phyloP scores from a whole-genome alignment of 2,888 invertebrate genomes.

The Ophion slaviceki region DNA sequence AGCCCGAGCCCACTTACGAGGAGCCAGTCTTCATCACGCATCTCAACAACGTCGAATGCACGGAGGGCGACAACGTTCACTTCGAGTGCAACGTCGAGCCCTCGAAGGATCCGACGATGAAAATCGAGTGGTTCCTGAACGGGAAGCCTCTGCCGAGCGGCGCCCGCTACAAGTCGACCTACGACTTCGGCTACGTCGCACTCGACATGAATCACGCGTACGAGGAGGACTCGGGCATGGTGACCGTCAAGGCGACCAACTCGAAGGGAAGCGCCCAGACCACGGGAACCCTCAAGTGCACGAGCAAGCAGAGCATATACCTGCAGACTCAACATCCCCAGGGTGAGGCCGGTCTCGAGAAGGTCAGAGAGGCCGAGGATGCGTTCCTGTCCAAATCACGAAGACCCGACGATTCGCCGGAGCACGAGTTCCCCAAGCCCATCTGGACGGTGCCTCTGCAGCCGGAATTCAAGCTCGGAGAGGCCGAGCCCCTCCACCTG shows the following conservation, averaged over 20 bases:
- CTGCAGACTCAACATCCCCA: constrained; percentile 97
- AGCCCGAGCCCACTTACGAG: constrained; percentile 92
- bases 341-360: constrained; percentile 94
- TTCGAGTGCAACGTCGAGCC: constrained; percentile 97
- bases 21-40: constrained; percentile 95
- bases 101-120: constrained; percentile 94
- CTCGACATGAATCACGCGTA: constrained; percentile 95
- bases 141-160: constrained; percentile 95
- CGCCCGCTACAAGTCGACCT: constrained; percentile 95
- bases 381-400: constrained; percentile 89
- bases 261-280: constrained; percentile 95
- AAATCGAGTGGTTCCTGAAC: constrained; percentile 97
- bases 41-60: constrained; percentile 94
- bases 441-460: constrained; percentile 93
- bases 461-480: constrained; percentile 91
- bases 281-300: constrained; percentile 94
- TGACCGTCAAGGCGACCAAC: constrained; percentile 95
- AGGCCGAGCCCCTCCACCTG: constrained; percentile 94
- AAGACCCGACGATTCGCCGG: constrained; percentile 89
- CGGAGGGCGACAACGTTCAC: constrained; percentile 94
- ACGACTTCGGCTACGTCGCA: constrained; percentile 98
- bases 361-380: constrained; percentile 95
- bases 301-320: constrained; percentile 91
- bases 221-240: constrained; percentile 96
- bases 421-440: constrained; percentile 92